Percentiles rank a stretch among this genome's conserved stretches.
These are phyloP conservation scores for Patella caerulea DNA, from an alignment of 2,888 invertebrate genomes.

Conservation along the genomic window DNA sequence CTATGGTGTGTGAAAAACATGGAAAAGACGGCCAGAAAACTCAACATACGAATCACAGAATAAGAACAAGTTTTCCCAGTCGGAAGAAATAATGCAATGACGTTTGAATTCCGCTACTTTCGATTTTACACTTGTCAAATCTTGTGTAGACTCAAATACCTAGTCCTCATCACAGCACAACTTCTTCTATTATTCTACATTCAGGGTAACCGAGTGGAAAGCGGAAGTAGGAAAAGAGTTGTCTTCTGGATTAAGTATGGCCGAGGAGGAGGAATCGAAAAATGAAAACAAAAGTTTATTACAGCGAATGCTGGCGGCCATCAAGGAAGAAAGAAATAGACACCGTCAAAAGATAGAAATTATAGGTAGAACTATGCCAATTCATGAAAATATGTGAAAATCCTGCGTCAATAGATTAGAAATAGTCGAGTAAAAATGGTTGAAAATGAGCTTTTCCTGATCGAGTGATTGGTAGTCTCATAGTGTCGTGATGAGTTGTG, in stretches of 20 bases:
- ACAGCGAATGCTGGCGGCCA: constrained; percentile 29
- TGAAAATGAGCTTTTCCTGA: no score
- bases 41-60: neutral
- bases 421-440: no score
- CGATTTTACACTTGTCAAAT: neutral
- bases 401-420: no score
- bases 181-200: no score
- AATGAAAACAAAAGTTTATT: constrained; percentile 31
- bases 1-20: no score
- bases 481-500: no score
- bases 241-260: constrained; percentile 40
- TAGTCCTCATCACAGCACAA: no score
- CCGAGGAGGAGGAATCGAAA: constrained; percentile 45
- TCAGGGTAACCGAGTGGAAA: neutral
- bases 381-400: no score
- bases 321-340: constrained; percentile 31
- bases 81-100: neutral
- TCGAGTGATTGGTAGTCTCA: no score
- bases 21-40: neutral
- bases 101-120: neutral
- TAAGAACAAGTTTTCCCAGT: neutral
- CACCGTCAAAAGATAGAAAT: constrained; percentile 11
- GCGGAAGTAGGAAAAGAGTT: constrained; percentile 16
- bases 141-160: no score
- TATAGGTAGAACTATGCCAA: constrained; percentile 14